Evolutionary conservation across 2,113 vertebrate genomes (phyloP).

Genomic region (Notiomystis cincta): DNA sequence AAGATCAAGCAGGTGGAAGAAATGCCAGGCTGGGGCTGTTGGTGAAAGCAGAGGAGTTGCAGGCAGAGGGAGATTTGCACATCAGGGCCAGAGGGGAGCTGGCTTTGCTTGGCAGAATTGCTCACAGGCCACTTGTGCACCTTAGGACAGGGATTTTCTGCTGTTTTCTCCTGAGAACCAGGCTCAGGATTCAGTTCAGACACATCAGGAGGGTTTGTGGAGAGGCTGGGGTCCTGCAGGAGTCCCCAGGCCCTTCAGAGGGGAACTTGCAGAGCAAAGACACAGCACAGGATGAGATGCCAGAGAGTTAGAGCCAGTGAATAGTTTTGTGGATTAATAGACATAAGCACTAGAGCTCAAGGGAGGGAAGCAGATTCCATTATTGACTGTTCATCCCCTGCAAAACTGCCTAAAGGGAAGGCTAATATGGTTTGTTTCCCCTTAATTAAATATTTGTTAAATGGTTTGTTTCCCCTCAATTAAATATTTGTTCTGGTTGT

Average conservation of each 20-base stretch:
- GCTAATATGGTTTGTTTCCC: conserved; percentile 6
- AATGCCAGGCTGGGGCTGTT: not conserved
- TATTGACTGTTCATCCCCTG: conserved; percentile 20
- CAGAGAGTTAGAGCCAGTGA: conserved; percentile 17
- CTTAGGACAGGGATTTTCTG: not conserved
- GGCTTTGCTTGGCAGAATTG: not conserved
- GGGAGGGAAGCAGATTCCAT: not conserved
- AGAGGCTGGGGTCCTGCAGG: not conserved
- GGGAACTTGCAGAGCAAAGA: not conserved
- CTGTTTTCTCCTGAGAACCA: not conserved
- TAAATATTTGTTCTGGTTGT: conserved; percentile 49
- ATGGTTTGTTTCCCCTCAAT: conserved; percentile 34
- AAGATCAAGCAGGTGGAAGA: not conserved
- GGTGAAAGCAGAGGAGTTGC: not conserved
- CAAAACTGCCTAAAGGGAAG: conserved; percentile 1
- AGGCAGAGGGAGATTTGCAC: not conserved
- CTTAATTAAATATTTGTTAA: conserved; percentile 53
- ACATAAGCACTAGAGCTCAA: not conserved
- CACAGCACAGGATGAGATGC: not conserved
- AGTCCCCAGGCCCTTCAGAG: not conserved
- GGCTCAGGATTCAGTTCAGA: not conserved
- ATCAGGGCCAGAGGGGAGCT: not conserved
- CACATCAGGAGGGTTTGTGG: not conserved
- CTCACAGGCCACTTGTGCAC: not conserved
- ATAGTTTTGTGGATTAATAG: conserved; percentile 38